phyloP scores from a whole-genome alignment of 2,888 invertebrate species.

The Polymixis lichenea region DNA sequence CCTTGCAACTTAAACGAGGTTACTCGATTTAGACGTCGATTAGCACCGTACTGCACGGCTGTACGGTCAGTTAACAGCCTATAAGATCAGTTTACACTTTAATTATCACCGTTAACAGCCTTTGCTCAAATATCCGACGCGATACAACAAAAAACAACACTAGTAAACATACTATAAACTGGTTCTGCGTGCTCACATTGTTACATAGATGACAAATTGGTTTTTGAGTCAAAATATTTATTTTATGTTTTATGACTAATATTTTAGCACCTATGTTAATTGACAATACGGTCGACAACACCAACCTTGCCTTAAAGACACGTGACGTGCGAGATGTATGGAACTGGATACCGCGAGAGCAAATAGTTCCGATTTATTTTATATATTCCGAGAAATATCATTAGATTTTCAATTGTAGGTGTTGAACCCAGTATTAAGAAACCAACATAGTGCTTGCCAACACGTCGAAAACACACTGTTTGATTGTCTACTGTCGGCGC shows the following conservation, averaged over 20 bases:
- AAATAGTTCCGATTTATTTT: neutral
- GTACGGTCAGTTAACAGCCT: slow-evolving; percentile 28
- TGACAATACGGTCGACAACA: slow-evolving; percentile 24
- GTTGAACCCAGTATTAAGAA: too few relatives aligned
- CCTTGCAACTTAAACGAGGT: slow-evolving; percentile 31
- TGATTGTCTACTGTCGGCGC: too few relatives aligned
- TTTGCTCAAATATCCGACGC: slow-evolving; percentile 45
- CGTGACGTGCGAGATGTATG: slow-evolving; percentile 1
- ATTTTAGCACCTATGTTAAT: slow-evolving; percentile 23
- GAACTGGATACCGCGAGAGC: too few relatives aligned
- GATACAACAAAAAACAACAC: slow-evolving; percentile 43
- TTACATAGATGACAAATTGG: slow-evolving; percentile 50
- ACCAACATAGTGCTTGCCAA: too few relatives aligned
- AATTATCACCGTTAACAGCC: slow-evolving; percentile 45
- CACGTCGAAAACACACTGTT: too few relatives aligned
- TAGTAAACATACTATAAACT: slow-evolving; percentile 38
- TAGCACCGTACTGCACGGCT: slow-evolving; percentile 22
- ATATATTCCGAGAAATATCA: too few relatives aligned
- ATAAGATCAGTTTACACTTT: slow-evolving; percentile 56
- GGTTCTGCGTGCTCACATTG: slow-evolving; percentile 32
- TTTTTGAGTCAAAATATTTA: slow-evolving; percentile 30
- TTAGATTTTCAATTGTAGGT: too few relatives aligned
- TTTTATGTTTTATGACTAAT: neutral
- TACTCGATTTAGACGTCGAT: slow-evolving; percentile 39
- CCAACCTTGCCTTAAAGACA: neutral